A percentile compares a stretch with the other conserved stretches of the same genome.
Evolutionary conservation across 2,888 invertebrate species (phyloP).

Genomic region (Drosophila incognita): DNA sequence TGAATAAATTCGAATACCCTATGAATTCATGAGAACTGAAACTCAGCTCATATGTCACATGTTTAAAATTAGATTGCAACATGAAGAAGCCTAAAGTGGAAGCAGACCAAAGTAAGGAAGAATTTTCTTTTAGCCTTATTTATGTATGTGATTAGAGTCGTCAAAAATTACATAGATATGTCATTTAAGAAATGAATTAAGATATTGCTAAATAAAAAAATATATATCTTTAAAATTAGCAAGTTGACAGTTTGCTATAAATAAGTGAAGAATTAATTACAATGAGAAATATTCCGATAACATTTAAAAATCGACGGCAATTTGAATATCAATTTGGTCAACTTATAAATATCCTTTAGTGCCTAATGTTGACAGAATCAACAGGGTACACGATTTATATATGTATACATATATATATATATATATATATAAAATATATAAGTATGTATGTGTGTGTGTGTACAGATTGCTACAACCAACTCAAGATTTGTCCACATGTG

Average conservation of each 20-base stretch:
- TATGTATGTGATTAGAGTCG: background rate
- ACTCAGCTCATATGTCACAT: background rate
- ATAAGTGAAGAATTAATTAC: background rate
- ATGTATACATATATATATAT: background rate
- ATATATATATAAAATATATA: background rate
- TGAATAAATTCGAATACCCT: background rate
- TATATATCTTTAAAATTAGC: background rate
- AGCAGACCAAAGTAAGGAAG: background rate
- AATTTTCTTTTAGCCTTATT: background rate
- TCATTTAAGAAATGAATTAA: background rate
- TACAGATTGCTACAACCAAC: background rate
- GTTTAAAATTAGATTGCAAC: background rate
- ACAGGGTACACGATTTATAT: background rate
- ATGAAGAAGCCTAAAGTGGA: background rate
- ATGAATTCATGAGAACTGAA: background rate
- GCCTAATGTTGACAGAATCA: no score
- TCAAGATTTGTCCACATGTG: conserved; percentile 15
- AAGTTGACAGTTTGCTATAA: background rate
- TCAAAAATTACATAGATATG: background rate
- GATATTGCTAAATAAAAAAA: background rate
- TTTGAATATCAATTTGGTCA: background rate
- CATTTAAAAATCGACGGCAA: background rate
- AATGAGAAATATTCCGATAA: background rate
- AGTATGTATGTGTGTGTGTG: background rate
- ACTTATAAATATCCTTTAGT: background rate